A percentile compares a stretch with the other conserved stretches of the same genome.
These are phyloP conservation scores for Centruroides vittatus DNA, from an alignment of 1,140 invertebrate genomes.

Conservation along the genomic window DNA sequence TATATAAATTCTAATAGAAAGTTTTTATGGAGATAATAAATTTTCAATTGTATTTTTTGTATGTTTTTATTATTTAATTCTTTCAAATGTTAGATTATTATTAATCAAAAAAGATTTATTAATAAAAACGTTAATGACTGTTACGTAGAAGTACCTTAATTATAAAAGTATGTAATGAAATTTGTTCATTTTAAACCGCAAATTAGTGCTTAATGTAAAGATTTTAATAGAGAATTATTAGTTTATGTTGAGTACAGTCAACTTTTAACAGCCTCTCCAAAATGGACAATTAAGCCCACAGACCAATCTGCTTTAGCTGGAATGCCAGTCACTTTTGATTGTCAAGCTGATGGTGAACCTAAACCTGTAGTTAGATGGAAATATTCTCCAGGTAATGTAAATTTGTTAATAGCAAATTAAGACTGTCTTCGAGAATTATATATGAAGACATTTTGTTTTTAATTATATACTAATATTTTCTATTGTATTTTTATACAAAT, in stretches of 20 bases:
- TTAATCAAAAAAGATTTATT: too few species aligned
- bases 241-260: background rate
- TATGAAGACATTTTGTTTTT: too few species aligned
- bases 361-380: constrained; percentile 24
- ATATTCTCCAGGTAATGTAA: constrained; percentile 16
- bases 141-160: background rate
- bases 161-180: background rate
- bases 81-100: too few species aligned
- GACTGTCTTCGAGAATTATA: too few species aligned
- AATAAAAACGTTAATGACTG: background rate
- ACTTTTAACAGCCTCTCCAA: constrained; percentile 17
- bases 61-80: too few species aligned
- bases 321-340: constrained; percentile 19
- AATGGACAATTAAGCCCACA: constrained; percentile 19
- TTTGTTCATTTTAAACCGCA: background rate
- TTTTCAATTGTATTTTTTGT: too few species aligned
- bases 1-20: too few species aligned
- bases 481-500: too few species aligned
- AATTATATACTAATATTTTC: too few species aligned
- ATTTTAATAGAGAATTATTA: background rate
- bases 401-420: too few species aligned
- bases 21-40: too few species aligned
- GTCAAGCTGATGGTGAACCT: constrained; percentile 22
- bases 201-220: background rate
- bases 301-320: constrained; percentile 17